Percentiles rank a stretch among this genome's conserved stretches.
These are phyloP conservation scores for Meloidogyne floridensis DNA, from an alignment of 1,140 invertebrate species.

Conservation along the genomic window DNA sequence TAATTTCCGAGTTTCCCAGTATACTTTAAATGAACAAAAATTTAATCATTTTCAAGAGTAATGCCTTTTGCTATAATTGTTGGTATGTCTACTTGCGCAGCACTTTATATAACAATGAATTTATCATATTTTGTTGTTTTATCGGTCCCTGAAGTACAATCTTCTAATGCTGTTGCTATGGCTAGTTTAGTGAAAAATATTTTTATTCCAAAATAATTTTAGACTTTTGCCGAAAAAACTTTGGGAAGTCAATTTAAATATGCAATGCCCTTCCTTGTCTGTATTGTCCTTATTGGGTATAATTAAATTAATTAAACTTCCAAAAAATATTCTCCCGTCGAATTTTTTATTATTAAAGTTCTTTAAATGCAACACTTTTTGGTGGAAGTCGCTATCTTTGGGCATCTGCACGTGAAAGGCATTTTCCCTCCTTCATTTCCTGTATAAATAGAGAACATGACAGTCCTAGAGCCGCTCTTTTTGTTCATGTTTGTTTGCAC, in stretches of 20 bases:
- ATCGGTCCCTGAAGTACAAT: conserved; percentile 34
- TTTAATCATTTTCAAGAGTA: conserved; percentile 29
- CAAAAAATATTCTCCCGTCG: not conserved
- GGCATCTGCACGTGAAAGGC: conserved; percentile 53
- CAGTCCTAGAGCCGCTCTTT: conserved; percentile 52
- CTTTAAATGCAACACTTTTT: conserved; percentile 60
- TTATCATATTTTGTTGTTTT: conserved; percentile 55
- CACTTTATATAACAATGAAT: conserved; percentile 51
- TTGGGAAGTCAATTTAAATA: conserved; percentile 52
- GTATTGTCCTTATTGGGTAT: conserved; percentile 54
- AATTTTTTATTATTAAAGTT: conserved; percentile 24
- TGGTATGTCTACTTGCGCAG: conserved; percentile 50
- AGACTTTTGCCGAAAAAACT: conserved; percentile 56
- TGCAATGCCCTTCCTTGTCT: conserved; percentile 58
- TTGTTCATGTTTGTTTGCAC: conserved; percentile 22
- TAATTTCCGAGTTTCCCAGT: too few relatives aligned
- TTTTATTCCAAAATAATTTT: not conserved
- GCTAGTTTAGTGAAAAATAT: conserved; percentile 24
- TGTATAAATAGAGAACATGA: conserved; percentile 49
- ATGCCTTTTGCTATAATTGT: conserved; percentile 57
- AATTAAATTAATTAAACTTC: not conserved
- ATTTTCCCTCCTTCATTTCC: conserved; percentile 53
- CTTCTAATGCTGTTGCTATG: conserved; percentile 50
- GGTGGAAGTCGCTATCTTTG: conserved; percentile 49
- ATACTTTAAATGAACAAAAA: too few relatives aligned